Evolutionary conservation across 2,888 invertebrate genomes (phyloP).

Genomic region (Drosophila koepferae): DNA sequence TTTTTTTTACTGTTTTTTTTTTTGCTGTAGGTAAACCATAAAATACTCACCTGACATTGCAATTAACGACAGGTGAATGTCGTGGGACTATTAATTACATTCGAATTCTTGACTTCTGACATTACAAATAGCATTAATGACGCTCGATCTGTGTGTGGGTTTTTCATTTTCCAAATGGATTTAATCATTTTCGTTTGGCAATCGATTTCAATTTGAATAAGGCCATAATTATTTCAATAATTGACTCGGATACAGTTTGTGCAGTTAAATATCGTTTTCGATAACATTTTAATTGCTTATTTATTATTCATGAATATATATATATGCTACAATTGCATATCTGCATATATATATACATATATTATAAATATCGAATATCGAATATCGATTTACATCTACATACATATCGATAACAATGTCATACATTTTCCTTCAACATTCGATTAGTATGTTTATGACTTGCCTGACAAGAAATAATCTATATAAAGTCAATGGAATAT

Average conservation of each 20-base stretch:
- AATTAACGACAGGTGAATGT: slow-evolving; percentile 47
- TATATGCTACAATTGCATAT: neutral
- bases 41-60: slow-evolving; percentile 16
- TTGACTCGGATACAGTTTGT: neutral
- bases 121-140: slow-evolving; percentile 15
- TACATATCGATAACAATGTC: neutral
- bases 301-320: neutral
- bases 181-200: neutral
- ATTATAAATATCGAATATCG: neutral
- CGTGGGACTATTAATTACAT: slow-evolving; percentile 52
- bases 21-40: neutral
- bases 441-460: neutral
- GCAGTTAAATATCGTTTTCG: neutral
- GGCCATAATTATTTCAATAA: neutral
- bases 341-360: neutral
- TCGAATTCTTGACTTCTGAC: slow-evolving; percentile 14
- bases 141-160: neutral
- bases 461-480: neutral
- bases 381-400: slow-evolving; percentile 11
- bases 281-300: slow-evolving; percentile 1
- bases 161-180: slow-evolving; percentile 18
- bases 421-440: neutral
- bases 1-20: neutral
- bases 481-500: neutral
- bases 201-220: neutral